Base-by-base conservation (phyloP, 2,888 invertebrate genomes). In the Ennomos erosarius region DNA sequence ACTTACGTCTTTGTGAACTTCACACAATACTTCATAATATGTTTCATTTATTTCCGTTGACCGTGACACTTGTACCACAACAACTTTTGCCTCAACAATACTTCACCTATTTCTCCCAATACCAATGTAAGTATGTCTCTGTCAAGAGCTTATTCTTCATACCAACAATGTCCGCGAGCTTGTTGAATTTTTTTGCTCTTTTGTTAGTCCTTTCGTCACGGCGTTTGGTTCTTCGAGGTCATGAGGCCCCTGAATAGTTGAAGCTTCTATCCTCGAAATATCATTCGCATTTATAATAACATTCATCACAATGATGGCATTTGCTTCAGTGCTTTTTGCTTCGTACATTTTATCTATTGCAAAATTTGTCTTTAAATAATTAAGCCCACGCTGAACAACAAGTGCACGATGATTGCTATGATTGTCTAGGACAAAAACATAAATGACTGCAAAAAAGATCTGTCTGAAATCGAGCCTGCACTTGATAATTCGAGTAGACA, bases 401-500 rank as follows among this genome's bases (percentile, higher is more conserved):
- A 80, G 71, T 70, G 69, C 70, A 54, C 63, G 55, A 68, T 74
- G 68, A 79, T 78, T 75, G 66, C 70, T 71, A 64, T 70, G 70
- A 75, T 79, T 74, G 70, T 69, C 59, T 59, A 62, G 53, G 59
- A 59, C 65, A 75, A 76, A 79, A 81, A 73, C 61, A 46, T n/a
- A 65, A 58, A 68, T 64, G 60, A 64, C 46, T 46, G 63, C 74
- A 82, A 84, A 84, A 26, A 85, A 81, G 52, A 60, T 69, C 64
- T 9, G 70, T 66, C 64, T 69, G 74, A 75, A 81, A 79, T 73
- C 71, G 69, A 77, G 71, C 74, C 70, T 67, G 71, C 69, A 64
- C 75, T 74, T 74, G 74, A 78, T 79, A 87, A 84, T 82, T 82
- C 81, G 78, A 82, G 80, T 81, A 81, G 71, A 81, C 78, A 75